phyloP scores from a whole-genome alignment of 2,888 invertebrate species.

The Notodonta ziczac region DNA sequence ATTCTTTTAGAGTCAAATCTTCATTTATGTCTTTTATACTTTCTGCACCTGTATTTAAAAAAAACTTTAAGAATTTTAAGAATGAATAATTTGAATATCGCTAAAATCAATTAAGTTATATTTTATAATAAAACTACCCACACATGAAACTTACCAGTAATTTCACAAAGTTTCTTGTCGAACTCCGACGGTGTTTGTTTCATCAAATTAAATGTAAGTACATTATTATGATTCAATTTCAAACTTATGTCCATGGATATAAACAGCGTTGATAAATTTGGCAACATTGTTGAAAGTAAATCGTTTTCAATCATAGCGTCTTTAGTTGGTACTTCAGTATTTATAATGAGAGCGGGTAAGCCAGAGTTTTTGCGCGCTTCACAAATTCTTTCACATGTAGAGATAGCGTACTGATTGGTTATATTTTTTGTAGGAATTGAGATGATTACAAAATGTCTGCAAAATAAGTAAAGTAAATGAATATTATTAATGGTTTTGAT shows the following conservation, averaged over 20 bases:
- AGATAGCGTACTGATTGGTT: slow-evolving; percentile 35
- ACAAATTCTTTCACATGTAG: slow-evolving; percentile 47
- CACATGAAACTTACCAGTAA: slow-evolving; percentile 31
- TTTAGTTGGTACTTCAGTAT: slow-evolving; percentile 12
- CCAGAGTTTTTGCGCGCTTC: slow-evolving; percentile 38
- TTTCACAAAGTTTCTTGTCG: slow-evolving; percentile 31
- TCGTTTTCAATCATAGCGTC: too few relatives aligned
- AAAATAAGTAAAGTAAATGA: slow-evolving; percentile 15
- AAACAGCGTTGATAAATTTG: slow-evolving; percentile 39
- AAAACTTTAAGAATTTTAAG: too few relatives aligned
- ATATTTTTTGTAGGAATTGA: slow-evolving; percentile 28
- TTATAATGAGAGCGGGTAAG: slow-evolving; percentile 43
- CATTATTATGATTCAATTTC: slow-evolving; percentile 51
- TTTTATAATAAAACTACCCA: too few relatives aligned
- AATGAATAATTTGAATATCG: too few relatives aligned
- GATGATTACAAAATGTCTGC: slow-evolving; percentile 51
- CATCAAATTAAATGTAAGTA: slow-evolving; percentile 41
- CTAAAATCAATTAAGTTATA: too few relatives aligned
- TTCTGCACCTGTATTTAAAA: too few relatives aligned
- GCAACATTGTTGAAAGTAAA: slow-evolving; percentile 23
- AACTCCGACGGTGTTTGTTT: slow-evolving; percentile 10
- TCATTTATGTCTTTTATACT: too few relatives aligned
- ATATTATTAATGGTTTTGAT: too few relatives aligned
- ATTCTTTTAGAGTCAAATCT: too few relatives aligned
- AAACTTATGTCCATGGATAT: slow-evolving; percentile 50